Evolutionary conservation across 2,113 vertebrate genomes (phyloP), one percentile per base, ranked within the genome.

Genomic region (Oryzias melastigma): DNA sequence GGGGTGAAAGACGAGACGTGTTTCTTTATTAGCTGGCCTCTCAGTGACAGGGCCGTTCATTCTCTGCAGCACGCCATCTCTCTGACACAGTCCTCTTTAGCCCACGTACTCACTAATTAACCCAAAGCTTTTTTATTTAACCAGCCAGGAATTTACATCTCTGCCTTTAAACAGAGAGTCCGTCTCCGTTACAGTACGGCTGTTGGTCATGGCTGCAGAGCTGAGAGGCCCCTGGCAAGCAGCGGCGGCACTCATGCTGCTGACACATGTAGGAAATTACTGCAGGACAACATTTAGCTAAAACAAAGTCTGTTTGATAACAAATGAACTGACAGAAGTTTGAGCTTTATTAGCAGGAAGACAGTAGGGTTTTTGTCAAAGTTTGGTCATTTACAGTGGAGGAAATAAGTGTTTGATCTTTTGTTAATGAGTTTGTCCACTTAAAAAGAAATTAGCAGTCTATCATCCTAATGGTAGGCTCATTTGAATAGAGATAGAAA

Each of bases 11-110:
- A 80, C 46, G 75, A 89, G 81, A 84, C 56, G 58, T 77, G 75
- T 84, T 83, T 73, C 76, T 90, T 87, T 87, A 90, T 88, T 83
- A 86, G 79, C 75, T 70, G 64, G 67, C 75, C 66, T 59, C 58
- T 70, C 74, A 57, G 57, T 77, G 81, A 83, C 81, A 78, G 66
- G 75, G 71, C 69, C 56, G 77, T 87, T 80, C 82, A 79, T 85
- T 82, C 67, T 65, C 68, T 64, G 58, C 68, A 66, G 20, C 65
- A 57, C 22, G 65, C 40, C 40, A 42, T 54, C 56, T 67, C 68
- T 69, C 74, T 68, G 70, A 78, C 71, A 81, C 74, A 71, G 43
- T 10, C 7, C 14, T 12, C 4, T 16, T 45, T 16, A 22, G 13
- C 25, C 24, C 58, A 15, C 59, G 50, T 51, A 54, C 20, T 40